These are phyloP conservation scores for Acleris holmiana DNA, from an alignment of 2,888 invertebrate genomes.

Conservation along the genomic window DNA sequence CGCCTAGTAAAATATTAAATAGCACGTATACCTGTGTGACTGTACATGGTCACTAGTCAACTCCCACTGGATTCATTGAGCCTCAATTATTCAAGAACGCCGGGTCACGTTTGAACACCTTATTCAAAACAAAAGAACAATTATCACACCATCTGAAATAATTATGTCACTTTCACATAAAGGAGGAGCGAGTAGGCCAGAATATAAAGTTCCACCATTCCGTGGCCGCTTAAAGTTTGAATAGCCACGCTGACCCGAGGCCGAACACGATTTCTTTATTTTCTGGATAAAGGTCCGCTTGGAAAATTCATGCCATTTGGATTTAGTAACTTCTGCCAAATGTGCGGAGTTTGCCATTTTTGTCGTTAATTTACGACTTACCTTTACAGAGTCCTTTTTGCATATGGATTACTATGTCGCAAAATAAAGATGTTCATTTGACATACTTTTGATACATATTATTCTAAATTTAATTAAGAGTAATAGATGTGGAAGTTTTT, in stretches of 20 bases:
- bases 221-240: constrained; percentile 2
- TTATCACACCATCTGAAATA: neutral
- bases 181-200: neutral
- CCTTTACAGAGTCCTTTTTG: constrained; percentile 12
- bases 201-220: constrained; percentile 3
- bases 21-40: no score
- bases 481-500: no score
- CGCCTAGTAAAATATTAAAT: no score
- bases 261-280: constrained; percentile 21
- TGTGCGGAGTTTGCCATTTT: constrained; percentile 21
- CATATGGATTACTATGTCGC: neutral
- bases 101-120: constrained; percentile 8
- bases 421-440: neutral
- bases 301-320: constrained; percentile 32
- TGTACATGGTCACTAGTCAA: constrained; percentile 2
- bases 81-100: constrained; percentile 25
- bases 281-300: constrained; percentile 30
- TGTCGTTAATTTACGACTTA: constrained; percentile 25
- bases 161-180: constrained; percentile 1
- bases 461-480: no score
- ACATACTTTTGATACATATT: no score
- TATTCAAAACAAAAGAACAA: constrained; percentile 4
- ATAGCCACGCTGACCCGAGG: constrained; percentile 21
- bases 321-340: constrained; percentile 30
- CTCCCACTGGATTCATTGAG: constrained; percentile 16